Evolutionary conservation across 92 coral and sea anemone species (phyloP).

Genomic region (Phenganax subtilis): DNA sequence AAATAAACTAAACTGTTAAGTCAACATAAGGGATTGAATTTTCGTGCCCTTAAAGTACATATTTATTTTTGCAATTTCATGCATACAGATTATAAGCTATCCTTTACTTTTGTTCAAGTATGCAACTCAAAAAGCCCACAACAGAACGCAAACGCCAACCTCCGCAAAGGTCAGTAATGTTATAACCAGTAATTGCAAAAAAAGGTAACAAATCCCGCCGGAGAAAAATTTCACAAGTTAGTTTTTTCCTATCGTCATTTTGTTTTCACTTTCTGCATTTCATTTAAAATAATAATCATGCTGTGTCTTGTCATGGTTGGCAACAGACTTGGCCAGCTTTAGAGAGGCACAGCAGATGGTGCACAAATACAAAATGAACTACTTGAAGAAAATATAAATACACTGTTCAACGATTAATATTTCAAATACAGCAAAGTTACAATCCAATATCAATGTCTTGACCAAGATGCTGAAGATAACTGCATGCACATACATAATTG

Average conservation of each 20-base stretch:
- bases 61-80: too few species aligned
- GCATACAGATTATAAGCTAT: too few species aligned
- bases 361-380: neutral
- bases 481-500: too few species aligned
- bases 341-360: constrained; percentile 9
- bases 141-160: too few species aligned
- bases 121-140: too few species aligned
- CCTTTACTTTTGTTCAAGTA: too few species aligned
- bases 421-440: neutral
- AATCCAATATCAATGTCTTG: neutral
- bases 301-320: neutral
- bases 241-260: neutral
- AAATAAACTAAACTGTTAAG: too few species aligned
- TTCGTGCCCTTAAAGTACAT: too few species aligned
- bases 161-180: too few species aligned
- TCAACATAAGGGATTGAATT: too few species aligned
- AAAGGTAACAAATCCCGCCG: neutral
- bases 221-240: neutral
- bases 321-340: constrained; percentile 18
- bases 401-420: neutral
- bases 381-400: neutral
- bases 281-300: neutral
- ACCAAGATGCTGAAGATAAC: too few species aligned
- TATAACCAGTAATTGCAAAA: too few species aligned
- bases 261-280: neutral